Percentiles rank a stretch among this genome's conserved stretches.
These are phyloP conservation scores for Drosophila lacicola DNA, from an alignment of 2,888 invertebrate species.

Conservation along the genomic window DNA sequence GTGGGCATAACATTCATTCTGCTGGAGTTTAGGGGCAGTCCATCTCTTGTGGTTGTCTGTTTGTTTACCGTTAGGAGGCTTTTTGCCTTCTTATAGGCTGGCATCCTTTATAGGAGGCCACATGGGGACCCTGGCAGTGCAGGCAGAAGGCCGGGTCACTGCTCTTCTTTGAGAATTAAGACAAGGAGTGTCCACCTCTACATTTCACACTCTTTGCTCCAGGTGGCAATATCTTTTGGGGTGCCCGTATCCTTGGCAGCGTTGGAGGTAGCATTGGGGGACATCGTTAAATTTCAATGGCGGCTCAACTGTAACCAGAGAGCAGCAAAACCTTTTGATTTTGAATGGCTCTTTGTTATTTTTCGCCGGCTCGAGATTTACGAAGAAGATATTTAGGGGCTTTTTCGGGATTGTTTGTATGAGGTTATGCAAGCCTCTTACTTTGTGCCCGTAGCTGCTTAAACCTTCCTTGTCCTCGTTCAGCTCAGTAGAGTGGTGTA, in stretches of 20 bases:
- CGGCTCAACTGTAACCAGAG: too few species aligned
- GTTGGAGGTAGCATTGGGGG: conserved; percentile 28
- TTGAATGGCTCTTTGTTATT: too few species aligned
- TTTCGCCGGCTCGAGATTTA: neutral
- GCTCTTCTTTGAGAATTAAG: neutral
- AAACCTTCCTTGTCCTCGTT: conserved; percentile 19
- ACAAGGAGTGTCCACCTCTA: neutral
- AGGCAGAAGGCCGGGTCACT: neutral
- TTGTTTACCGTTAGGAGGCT: too few species aligned
- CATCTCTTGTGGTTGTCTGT: too few species aligned
- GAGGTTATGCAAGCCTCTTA: neutral
- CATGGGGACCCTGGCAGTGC: conserved; percentile 2
- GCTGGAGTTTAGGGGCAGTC: too few species aligned
- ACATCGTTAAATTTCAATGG: neutral
- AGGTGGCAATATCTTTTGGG: conserved; percentile 35
- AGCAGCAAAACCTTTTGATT: too few species aligned
- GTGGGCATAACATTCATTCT: neutral
- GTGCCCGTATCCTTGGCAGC: conserved; percentile 39
- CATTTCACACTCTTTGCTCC: conserved; percentile 24
- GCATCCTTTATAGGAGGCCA: neutral
- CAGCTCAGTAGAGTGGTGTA: too few species aligned
- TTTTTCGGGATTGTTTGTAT: too few species aligned
- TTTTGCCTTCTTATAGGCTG: neutral
- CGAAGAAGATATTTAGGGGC: too few species aligned
- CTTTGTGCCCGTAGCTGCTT: conserved; percentile 12